Evolutionary conservation across 1,140 invertebrate species (phyloP).

Genomic region (Danaus plexippus): DNA sequence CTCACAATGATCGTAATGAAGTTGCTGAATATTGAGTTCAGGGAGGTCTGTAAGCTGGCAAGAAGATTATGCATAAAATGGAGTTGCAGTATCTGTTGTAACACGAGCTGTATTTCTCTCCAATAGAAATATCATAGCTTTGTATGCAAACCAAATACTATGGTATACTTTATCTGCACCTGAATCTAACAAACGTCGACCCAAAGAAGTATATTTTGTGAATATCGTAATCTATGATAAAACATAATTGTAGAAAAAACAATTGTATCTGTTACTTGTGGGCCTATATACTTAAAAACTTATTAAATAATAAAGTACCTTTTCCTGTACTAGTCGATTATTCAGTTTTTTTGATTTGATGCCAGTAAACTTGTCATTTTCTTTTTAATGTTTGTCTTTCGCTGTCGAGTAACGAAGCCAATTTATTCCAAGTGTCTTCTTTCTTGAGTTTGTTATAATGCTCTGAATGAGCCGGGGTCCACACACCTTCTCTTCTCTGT

Average conservation of each 20-base stretch:
- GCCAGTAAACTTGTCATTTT: constrained; percentile 7
- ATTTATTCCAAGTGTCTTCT: constrained; percentile 22
- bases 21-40: constrained; percentile 9
- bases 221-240: no score
- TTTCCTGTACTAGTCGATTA: neutral
- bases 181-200: no score
- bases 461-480: constrained; percentile 20
- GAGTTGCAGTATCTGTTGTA: constrained; percentile 6
- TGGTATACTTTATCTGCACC: constrained; percentile 8
- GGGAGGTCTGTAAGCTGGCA: no score
- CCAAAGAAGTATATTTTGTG: no score
- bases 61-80: no score
- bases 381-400: no score
- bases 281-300: constrained; percentile 1
- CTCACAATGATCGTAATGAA: constrained; percentile 7
- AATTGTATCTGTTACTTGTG: constrained; percentile 2
- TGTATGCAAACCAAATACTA: constrained; percentile 7
- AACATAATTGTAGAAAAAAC: constrained; percentile 9
- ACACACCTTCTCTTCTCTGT: no score
- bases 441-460: constrained; percentile 23
- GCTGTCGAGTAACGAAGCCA: constrained; percentile 23
- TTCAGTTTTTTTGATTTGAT: constrained; percentile 1
- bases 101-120: constrained; percentile 7
- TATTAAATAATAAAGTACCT: neutral
- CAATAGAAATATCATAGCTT: no score